Base-by-base conservation (phyloP, 2,888 invertebrate species). In the Zaprionus lineosus region DNA sequence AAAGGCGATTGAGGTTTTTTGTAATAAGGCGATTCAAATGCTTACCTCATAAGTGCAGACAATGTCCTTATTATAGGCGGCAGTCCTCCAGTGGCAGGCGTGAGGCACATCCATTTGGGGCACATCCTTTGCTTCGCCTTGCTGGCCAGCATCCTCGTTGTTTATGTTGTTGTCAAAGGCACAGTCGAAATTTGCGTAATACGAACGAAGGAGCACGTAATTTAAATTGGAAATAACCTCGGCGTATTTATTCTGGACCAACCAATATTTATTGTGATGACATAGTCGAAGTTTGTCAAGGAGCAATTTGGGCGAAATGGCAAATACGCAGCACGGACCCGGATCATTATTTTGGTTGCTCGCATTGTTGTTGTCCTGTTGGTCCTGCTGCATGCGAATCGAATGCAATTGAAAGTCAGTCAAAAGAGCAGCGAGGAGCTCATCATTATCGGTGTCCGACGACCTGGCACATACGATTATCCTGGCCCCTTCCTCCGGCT, bases 161-260 rank as follows among this genome's bases (percentile, higher is more conserved):
- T 59, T 52, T 44, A 46, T 69, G 61, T 66, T 66, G 57, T 69
- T 74, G 58, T 61, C 72, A 48, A 56, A 73, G 64, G 70, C 61
- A 67, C 66, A 66, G 40, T 62, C 73, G 41, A 76, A 71, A 85
- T 87, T 86, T 86, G 84, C 87, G 83, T 88, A 89, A 77, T 85
- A 87, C 60, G 81, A 78, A 63, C 86, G 89, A 55, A 90, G 70
- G 43, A 84, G 81, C 73, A 86, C 81, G 84, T 87, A 89, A 87
- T 89, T 86, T 76, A 90, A 88, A 87, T 89, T 90, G 64, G 90
- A 88, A 84, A 90, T 88, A 86, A 90, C 89, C 84, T 90, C 90
- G 65, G 89, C 88, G 79, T 90, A 90, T 88, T 90, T 90, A 88
- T 90, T 90, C 83, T 90, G 90, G 74, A 90, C 90, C 79, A 90